Base-by-base conservation (phyloP, 2,113 vertebrate genomes). In the Hippopotamus amphibius region DNA sequence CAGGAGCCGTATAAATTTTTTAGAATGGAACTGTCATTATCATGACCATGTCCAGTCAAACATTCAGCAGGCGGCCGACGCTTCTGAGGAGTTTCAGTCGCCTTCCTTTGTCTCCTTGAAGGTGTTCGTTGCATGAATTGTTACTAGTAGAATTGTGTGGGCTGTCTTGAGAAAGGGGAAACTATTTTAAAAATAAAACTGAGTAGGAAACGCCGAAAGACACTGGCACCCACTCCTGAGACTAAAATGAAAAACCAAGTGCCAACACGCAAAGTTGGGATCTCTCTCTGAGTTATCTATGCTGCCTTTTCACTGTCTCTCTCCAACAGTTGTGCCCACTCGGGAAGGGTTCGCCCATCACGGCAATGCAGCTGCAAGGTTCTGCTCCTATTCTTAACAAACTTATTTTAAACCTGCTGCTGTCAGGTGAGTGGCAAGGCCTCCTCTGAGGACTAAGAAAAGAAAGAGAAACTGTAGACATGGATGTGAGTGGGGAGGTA, bases 111-210 rank as follows among this genome's bases (percentile, higher is more conserved):
- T 66, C 77, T 95, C 93, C 95, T 87, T 46, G 69, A 87, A 88
- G 96, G 79, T 88, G 93, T 71, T 61, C 63, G 33, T 17, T 10
- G 33, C 61, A 46, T 8, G 57, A 50, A 41, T 43, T 13, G 14
- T 22, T 91, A 50, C 59, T 72, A 76, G 80, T 28, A 69, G 66
- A 46, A 90, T 1, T 37, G 48, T 61, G 88, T 74, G 93, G 88
- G 65, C 79, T 81, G 22, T 61, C 81, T 79, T 72, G 69, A 92
- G 96, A 83, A 95, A 86, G 63, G 46, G 53, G 50, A 91, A 91
- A 63, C 69, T 43, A 21, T 68, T 93, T 93, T 95, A 93, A 95
- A 97, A 96, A 72, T 92, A 97, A 93, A 85, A 82, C 61, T 41
- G 74, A 95, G 95, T 19, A 92, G 59, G 41, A 85, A 96, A 97